Evolutionary conservation across 1,140 invertebrate species (phyloP).

Genomic region (Drosophila willistoni): DNA sequence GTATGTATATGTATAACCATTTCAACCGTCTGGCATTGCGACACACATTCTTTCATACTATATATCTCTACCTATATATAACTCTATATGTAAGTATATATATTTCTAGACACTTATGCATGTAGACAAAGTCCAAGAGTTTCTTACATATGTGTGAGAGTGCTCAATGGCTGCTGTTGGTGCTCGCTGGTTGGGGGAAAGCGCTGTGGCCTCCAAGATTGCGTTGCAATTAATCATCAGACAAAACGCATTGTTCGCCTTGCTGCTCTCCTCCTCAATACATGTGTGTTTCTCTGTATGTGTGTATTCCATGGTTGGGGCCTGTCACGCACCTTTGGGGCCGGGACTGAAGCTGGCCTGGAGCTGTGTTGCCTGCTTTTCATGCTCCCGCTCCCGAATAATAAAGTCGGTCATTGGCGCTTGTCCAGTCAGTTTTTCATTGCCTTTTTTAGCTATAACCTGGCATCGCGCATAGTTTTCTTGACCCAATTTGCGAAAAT

Average conservation of each 20-base stretch:
- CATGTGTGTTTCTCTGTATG: background rate
- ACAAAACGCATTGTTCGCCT: constrained; percentile 77
- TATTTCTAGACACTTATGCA: constrained; percentile 4
- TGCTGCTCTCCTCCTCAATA: constrained; percentile 20
- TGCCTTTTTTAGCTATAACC: constrained; percentile 9
- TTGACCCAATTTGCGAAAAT: constrained; percentile 52
- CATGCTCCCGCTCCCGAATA: constrained; percentile 43
- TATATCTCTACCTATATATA: constrained; percentile 18
- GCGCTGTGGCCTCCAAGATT: constrained; percentile 74
- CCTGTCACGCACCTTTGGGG: constrained; percentile 42
- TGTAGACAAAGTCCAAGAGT: background rate
- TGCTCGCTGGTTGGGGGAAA: constrained; percentile 65
- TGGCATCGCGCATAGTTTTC: constrained; percentile 39
- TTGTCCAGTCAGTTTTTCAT: constrained; percentile 38
- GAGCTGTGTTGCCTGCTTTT: constrained; percentile 6
- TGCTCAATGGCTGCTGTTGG: constrained; percentile 8
- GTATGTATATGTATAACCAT: constrained; percentile 15
- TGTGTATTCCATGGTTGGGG: constrained; percentile 16
- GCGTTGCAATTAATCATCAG: constrained; percentile 78
- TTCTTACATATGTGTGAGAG: constrained; percentile 4
- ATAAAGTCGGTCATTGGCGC: constrained; percentile 68
- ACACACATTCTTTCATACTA: constrained; percentile 55
- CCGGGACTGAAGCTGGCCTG: constrained; percentile 13
- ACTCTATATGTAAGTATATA: background rate
- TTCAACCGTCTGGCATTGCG: constrained; percentile 42